phyloP scores from a whole-genome alignment of 2,113 vertebrate species.

The Fulmarus glacialis region DNA sequence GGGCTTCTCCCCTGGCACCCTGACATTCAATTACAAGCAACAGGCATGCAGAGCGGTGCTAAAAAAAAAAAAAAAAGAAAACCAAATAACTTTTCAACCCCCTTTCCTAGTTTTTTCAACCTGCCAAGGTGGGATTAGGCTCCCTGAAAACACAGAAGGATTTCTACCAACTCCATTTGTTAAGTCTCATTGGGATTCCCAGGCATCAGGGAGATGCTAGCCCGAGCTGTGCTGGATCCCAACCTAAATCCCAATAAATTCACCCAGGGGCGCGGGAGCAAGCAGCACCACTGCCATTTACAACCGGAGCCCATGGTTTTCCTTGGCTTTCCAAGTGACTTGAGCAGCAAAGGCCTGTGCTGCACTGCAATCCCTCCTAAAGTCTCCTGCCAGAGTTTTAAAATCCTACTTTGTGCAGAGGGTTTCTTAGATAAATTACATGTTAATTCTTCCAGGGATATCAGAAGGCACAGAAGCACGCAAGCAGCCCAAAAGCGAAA shows the following conservation, averaged over 20 bases:
- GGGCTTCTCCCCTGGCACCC: slow-evolving; percentile 83
- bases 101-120: background rate
- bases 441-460: background rate
- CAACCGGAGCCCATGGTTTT: background rate
- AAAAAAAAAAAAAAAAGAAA: background rate
- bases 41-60: slow-evolving; percentile 71
- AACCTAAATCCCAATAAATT: background rate
- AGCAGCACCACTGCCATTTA: background rate
- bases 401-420: background rate
- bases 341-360: accelerated
- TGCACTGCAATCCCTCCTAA: background rate
- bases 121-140: background rate
- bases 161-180: background rate
- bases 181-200: background rate
- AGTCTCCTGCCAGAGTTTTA: background rate
- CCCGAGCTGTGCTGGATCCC: background rate
- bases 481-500: background rate
- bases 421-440: background rate
- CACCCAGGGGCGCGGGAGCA: background rate
- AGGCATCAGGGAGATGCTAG: background rate
- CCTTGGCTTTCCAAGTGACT: background rate
- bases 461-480: background rate
- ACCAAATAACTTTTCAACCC: background rate
- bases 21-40: slow-evolving; percentile 83
- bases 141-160: background rate